phyloP scores from a whole-genome alignment of 2,113 vertebrate genomes.

The Isichthys henryi region DNA sequence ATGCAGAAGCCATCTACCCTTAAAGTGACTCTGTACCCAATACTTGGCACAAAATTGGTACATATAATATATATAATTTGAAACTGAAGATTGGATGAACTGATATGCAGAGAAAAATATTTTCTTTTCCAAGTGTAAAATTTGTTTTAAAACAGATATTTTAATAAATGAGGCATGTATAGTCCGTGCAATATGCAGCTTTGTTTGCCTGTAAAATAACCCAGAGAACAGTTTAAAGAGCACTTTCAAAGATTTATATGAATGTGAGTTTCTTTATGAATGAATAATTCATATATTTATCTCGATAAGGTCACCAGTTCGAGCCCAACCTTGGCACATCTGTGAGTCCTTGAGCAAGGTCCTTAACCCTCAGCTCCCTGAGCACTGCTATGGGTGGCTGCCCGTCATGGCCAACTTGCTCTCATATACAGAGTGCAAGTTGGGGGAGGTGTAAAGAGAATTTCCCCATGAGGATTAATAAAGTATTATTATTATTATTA shows the following conservation, averaged over 20 bases:
- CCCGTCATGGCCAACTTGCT: no score
- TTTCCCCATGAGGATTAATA: no score
- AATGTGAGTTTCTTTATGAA: background rate
- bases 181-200: background rate
- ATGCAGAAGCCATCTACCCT: background rate
- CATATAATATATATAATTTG: background rate
- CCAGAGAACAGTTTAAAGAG: background rate
- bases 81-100: background rate
- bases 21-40: background rate
- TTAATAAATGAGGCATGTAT: background rate
- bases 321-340: no score
- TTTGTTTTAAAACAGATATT: background rate
- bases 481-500: no score
- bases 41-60: background rate
- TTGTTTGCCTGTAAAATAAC: background rate
- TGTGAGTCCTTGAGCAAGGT: no score
- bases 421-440: no score
- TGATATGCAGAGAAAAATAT: background rate
- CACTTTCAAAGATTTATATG: background rate
- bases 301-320: background rate
- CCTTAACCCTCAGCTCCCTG: no score
- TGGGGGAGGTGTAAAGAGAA: no score
- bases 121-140: background rate
- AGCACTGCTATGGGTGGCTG: no score
- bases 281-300: background rate